Base-by-base conservation (phyloP, 1,140 invertebrate species). In the Euglossa dilemma region DNA sequence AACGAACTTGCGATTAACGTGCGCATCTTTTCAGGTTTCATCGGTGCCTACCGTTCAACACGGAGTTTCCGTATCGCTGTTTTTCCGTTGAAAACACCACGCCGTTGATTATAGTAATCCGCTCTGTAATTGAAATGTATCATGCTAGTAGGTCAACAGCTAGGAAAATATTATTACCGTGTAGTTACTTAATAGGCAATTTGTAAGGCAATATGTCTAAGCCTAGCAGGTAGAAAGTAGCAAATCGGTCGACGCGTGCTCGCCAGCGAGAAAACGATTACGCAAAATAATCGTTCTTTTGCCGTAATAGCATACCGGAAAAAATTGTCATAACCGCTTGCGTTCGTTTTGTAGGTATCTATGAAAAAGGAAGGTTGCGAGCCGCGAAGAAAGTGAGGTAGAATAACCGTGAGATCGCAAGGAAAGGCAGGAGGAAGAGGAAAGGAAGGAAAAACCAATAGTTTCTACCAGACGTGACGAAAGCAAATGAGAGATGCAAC, bases 401-500 rank as follows among this genome's bases (percentile, higher is more conserved):
- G 14, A n/a, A 45, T 28, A 77, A 52, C 12, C 54, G 50, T 25
- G 16, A 45, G 28, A 47, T 6, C 6, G 4, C 36, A 45, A 47
- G 59, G n/a, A 14, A 54, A 52, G 1, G 25, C 1, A n/a, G 18
- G 18, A 20, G 28, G n/a, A 70, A 28, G 25, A 45, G 11, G 14
- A 16, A 54, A 70, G 45, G 54, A 8, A 45, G 66, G 66, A 54
- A 20, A 28, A 54, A 4, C 36, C n/a, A 45, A 61, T 45, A 52
- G 45, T 7, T 20, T 57, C 4, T 28, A 56, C 52, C 45, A 56
- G 43, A 86, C 28, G 56, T 45, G 70, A 52, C 45, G 11, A 76
- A 52, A 36, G 16, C 4, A 25, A 75, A 61, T 63, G 57, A 76
- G 83, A 83, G 45, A 87, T 87, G 86, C 59, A 56, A 56, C 20